Conservation (phyloP, 2,113 vertebrate species). For the Syrrhaptes paradoxus region DNA sequence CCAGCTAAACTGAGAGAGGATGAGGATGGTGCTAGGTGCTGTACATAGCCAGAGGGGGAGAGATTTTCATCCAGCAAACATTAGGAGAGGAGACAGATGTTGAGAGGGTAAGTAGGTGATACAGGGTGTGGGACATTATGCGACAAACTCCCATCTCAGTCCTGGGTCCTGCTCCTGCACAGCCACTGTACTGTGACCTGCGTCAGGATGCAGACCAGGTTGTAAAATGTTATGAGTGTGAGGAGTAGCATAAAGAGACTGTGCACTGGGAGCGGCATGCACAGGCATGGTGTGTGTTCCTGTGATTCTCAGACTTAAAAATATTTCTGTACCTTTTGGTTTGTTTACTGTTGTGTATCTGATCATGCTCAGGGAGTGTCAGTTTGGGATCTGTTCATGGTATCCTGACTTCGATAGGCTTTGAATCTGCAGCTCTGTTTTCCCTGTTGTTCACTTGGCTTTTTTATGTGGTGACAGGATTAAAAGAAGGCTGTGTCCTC, state of each 20-base stretch:
- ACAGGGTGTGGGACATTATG: not conserved
- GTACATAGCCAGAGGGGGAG: not conserved
- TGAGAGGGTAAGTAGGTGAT: not conserved
- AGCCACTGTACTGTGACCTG: accelerated
- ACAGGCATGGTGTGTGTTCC: not conserved
- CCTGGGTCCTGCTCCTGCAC: not conserved
- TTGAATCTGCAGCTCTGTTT: not conserved
- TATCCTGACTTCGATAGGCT: not conserved
- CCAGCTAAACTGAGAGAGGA: not conserved
- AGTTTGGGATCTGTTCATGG: not conserved
- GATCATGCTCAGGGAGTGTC: not conserved
- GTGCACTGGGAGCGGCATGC: not conserved
- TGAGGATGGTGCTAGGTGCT: not conserved
- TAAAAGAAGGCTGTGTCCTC: not conserved
- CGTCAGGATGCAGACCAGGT: accelerated
- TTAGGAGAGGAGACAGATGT: not conserved
- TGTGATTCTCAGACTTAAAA: not conserved
- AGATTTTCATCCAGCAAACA: not conserved
- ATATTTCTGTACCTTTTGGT: not conserved
- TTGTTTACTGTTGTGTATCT: not conserved
- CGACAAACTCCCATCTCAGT: not conserved
- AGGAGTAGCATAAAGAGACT: not conserved
- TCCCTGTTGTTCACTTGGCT: not conserved
- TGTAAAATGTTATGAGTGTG: not conserved
- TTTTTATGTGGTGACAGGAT: not conserved